These are phyloP conservation scores for Cyanistes caeruleus DNA, from an alignment of 2,113 vertebrate species.

Conservation along the genomic window DNA sequence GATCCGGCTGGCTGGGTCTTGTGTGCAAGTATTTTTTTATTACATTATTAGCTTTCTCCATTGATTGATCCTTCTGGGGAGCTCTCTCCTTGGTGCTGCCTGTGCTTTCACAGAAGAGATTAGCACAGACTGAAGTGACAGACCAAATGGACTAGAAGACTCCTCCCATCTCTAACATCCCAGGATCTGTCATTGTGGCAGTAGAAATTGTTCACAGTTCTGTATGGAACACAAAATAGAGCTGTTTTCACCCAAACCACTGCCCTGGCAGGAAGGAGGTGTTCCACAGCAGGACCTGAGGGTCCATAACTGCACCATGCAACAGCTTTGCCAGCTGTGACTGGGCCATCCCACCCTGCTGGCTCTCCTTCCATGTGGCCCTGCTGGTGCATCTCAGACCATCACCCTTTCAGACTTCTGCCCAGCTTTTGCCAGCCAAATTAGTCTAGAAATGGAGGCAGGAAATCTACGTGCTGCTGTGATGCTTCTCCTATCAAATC, in stretches of 20 bases:
- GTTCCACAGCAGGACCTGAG: background rate
- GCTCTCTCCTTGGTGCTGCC: background rate
- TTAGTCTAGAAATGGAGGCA: background rate
- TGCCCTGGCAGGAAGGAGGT: background rate
- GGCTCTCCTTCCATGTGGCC: background rate
- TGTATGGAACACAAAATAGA: background rate
- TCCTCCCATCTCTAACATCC: background rate
- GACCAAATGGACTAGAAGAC: background rate
- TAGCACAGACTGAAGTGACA: background rate
- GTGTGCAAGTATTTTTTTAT: background rate
- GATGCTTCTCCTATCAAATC: background rate
- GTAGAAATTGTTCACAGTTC: background rate
- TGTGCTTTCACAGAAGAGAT: background rate
- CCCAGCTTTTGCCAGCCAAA: background rate
- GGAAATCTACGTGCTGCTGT: background rate
- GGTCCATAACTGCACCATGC: background rate
- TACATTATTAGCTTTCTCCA: background rate
- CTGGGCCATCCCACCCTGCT: background rate
- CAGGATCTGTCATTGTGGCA: background rate
- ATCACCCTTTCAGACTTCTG: background rate
- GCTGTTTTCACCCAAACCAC: background rate
- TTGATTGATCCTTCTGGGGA: background rate
- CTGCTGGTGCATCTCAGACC: background rate
- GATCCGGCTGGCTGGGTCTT: background rate
- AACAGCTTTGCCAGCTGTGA: background rate